Evolutionary conservation across 2,113 vertebrate genomes (phyloP), one percentile per base, ranked within the genome.

Genomic region (Corydoras sp.): DNA sequence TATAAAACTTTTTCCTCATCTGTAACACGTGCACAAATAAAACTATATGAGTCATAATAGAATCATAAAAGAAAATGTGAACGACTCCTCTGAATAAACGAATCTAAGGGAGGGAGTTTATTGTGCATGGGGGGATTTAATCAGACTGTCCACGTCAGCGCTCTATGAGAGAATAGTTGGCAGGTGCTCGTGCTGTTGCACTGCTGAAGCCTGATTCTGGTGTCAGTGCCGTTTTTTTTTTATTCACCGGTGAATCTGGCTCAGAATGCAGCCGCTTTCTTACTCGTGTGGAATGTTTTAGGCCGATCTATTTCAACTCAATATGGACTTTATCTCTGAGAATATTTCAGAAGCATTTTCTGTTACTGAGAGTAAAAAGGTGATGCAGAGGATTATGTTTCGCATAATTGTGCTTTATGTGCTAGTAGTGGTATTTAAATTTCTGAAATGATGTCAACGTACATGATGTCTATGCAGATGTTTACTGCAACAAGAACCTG

Each of bases 91-190:
- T 61, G 43, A 53, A 18, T 51, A 51, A 65, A 74, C 3, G 13
- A 35, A 65, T 69, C 64, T 61, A 58, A 61, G 18, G 10, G 43
- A 62, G 63, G 62, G 63, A 81, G 58, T 76, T 56, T 70, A 60
- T 61, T 61, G 65, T 68, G 63, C 62, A 65, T 63, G 61, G 72
- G 77, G 80, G 78, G 71, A 72, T 55, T 59, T 14, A 63, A 70
- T 79, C 75, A 76, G 71, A 56, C 56, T 32, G 73, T 81, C 80
- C 80, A 81, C 80, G 80, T 81, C 77, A 65, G 77, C 80, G 30
- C 10, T 43, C 69, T 48, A 50, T 79, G 75, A 79, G 71, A 35
- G 66, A 80, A 77, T 55, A 43, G 61, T 77, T 81, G 80, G 80
- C 77, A 30, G 10, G 5, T 15, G 15, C 24, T 24, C 49, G 59